Conservation (phyloP, 2,888 invertebrate genomes). For the Clostera curtula region DNA sequence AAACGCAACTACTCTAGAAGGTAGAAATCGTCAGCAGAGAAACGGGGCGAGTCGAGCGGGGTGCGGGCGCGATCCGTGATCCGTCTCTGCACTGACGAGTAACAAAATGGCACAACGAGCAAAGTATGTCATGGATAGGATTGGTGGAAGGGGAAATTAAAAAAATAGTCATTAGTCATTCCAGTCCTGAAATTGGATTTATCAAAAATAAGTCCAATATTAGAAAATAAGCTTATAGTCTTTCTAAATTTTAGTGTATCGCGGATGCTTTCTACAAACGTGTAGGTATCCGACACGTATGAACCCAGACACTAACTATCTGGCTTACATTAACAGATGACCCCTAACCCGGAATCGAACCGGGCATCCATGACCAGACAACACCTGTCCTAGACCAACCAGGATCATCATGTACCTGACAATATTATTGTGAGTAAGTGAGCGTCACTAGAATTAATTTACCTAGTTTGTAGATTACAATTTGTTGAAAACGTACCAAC, state of each 20-base stretch:
- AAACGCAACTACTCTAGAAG: slow-evolving; percentile 5
- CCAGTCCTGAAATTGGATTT: slow-evolving; percentile 63
- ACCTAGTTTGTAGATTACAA: no score
- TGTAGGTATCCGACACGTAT: no score
- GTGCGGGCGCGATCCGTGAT: slow-evolving; percentile 51
- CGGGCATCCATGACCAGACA: no score
- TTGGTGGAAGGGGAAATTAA: slow-evolving; percentile 37
- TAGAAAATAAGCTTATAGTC: slow-evolving; percentile 22
- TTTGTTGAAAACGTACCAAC: no score
- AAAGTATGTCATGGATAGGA: slow-evolving; percentile 36
- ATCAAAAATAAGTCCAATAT: slow-evolving; percentile 1
- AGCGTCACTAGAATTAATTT: no score
- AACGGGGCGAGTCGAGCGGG: slow-evolving; percentile 45
- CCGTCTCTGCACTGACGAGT: slow-evolving; percentile 35
- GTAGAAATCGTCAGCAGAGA: slow-evolving; percentile 38
- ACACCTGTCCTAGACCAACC: no score
- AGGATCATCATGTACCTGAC: no score
- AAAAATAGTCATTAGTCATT: slow-evolving; percentile 52
- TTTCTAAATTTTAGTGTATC: neutral
- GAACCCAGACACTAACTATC: no score
- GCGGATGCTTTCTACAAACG: no score
- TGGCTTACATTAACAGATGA: no score
- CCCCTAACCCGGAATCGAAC: no score
- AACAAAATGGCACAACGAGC: slow-evolving; percentile 70
- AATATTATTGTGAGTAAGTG: no score